These are phyloP conservation scores for Callyntrura guangdongensis DNA, from an alignment of 2,888 invertebrate species.

Conservation along the genomic window DNA sequence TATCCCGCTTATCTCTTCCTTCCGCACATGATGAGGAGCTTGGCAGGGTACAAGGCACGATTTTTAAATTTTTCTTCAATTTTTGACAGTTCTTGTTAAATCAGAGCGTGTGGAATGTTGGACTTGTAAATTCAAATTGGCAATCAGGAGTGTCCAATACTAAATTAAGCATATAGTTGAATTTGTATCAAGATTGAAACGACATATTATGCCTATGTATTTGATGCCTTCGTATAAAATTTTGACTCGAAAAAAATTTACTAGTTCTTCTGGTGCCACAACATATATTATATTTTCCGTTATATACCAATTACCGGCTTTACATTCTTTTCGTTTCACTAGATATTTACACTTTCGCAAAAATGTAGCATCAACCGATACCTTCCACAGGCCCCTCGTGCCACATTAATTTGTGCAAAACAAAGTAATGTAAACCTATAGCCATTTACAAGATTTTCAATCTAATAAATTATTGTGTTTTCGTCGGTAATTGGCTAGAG, in stretches of 20 bases:
- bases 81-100: constrained; percentile 1
- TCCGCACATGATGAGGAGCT: background rate
- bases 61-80: background rate
- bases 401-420: background rate
- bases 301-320: too few relatives aligned
- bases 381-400: background rate
- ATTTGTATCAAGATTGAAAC: too few relatives aligned
- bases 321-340: too few relatives aligned
- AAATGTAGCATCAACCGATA: background rate
- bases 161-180: too few relatives aligned
- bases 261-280: too few relatives aligned
- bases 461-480: constrained; percentile 34
- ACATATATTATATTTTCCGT: too few relatives aligned
- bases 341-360: too few relatives aligned
- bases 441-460: background rate
- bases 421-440: background rate
- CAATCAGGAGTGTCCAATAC: too few relatives aligned
- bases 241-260: too few relatives aligned
- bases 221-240: too few relatives aligned
- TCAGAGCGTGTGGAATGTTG: background rate
- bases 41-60: background rate
- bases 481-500: constrained; percentile 25
- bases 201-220: too few relatives aligned
- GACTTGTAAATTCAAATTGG: background rate
- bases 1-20: background rate